Evolutionary conservation across 2,888 invertebrate species (phyloP).

Genomic region (Eulithis testata): DNA sequence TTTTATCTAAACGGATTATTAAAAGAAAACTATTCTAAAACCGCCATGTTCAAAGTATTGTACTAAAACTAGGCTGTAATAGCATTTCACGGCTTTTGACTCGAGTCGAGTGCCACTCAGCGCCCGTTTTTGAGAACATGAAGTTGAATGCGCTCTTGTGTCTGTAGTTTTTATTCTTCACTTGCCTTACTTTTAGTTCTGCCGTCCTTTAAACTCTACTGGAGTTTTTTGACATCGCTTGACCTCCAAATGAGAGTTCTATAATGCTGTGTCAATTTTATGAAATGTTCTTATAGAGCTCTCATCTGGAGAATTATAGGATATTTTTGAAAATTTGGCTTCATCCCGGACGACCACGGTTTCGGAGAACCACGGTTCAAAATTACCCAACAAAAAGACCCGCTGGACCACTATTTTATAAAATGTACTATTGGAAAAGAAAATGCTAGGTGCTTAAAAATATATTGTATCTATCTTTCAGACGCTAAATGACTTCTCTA

Average conservation of each 20-base stretch:
- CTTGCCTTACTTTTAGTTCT: not conserved
- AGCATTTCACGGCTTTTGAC: slow-evolving; percentile 14
- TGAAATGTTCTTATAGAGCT: no score
- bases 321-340: no score
- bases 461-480: no score
- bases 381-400: no score
- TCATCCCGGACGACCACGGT: no score
- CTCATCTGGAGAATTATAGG: no score
- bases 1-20: not conserved
- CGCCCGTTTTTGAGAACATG: slow-evolving; percentile 13
- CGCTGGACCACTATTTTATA: no score
- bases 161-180: not conserved
- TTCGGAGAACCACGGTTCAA: no score
- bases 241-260: no score
- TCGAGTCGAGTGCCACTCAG: slow-evolving; percentile 13
- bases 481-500: no score
- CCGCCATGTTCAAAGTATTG: not conserved
- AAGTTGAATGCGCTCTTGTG: slow-evolving; percentile 26
- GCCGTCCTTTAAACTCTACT: not conserved
- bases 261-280: not conserved
- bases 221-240: not conserved
- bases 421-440: no score
- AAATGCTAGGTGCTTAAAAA: no score
- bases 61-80: not conserved
- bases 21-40: not conserved